phyloP scores from a whole-genome alignment of 2,888 invertebrate species.

The Phengaris alcon region DNA sequence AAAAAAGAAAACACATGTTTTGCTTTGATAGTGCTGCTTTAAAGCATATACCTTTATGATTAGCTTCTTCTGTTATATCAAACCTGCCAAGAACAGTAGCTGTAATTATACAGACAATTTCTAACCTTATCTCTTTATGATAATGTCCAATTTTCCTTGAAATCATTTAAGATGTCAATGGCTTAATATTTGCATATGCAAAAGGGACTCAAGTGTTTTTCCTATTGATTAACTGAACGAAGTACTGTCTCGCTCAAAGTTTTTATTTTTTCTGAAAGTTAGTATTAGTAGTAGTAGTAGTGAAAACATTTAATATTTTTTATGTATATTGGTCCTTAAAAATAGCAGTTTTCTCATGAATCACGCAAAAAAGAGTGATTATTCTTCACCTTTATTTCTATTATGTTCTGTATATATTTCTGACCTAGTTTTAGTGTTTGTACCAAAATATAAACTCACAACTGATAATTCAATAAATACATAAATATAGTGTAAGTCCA shows the following conservation, averaged over 20 bases:
- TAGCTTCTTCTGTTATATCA: slow-evolving; percentile 34
- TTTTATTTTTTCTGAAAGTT: slow-evolving; percentile 44
- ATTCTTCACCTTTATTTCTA: too few species aligned
- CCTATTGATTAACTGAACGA: slow-evolving; percentile 66
- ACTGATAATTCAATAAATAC: too few species aligned
- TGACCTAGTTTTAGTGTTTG: too few species aligned
- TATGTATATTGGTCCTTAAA: too few species aligned
- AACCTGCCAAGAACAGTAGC: slow-evolving; percentile 36
- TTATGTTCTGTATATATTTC: too few species aligned
- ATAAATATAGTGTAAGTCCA: too few species aligned
- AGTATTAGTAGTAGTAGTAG: too few species aligned
- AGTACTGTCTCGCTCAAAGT: slow-evolving; percentile 47
- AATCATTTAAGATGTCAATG: slow-evolving; percentile 46
- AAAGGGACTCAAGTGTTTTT: slow-evolving; percentile 71
- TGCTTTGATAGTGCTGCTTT: slow-evolving; percentile 24
- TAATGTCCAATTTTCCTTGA: slow-evolving; percentile 33
- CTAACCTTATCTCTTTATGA: not conserved
- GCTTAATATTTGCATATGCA: slow-evolving; percentile 71
- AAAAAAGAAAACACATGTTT: slow-evolving; percentile 29
- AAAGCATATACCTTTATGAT: slow-evolving; percentile 30
- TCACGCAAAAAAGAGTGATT: too few species aligned
- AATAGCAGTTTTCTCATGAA: too few species aligned
- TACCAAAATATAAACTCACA: too few species aligned
- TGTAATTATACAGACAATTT: not conserved
- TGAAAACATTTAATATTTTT: too few species aligned